These are phyloP conservation scores for Vespertilio murinus DNA, from an alignment of 2,797 vertebrate genomes.

Conservation along the genomic window DNA sequence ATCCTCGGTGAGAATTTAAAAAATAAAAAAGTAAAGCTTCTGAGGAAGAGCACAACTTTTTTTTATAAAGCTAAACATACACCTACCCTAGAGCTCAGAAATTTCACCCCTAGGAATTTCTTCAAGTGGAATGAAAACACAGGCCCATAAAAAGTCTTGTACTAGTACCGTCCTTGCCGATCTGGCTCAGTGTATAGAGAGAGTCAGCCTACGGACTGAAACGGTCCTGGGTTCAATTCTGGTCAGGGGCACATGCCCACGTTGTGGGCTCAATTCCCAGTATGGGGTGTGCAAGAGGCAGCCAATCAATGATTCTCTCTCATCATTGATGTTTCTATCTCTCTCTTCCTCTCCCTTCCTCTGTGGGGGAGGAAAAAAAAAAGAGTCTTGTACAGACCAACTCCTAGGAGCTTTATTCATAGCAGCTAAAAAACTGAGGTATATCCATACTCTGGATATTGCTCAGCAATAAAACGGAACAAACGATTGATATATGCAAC, in stretches of 20 bases:
- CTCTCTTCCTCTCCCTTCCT: too few species aligned
- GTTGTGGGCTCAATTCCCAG: too few species aligned
- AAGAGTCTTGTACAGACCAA: background rate
- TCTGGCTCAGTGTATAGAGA: too few species aligned
- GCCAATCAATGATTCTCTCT: too few species aligned
- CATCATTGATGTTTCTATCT: too few species aligned
- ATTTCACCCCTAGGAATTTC: constrained; percentile 38
- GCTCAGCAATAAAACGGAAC: background rate
- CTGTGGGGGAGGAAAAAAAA: background rate
- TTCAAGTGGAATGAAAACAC: constrained; percentile 26
- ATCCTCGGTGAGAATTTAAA: too few species aligned
- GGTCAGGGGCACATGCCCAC: too few species aligned
- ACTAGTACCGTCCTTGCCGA: too few species aligned
- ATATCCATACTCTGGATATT: background rate
- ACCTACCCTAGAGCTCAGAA: background rate
- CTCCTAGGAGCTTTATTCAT: background rate
- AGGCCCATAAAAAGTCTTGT: constrained; percentile 7
- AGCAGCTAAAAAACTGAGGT: background rate
- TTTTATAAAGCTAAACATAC: constrained; percentile 31
- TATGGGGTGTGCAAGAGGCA: too few species aligned
- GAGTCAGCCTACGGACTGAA: too few species aligned
- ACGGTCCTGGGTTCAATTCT: too few species aligned
- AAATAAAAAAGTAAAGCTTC: background rate
- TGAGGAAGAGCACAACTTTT: constrained; percentile 37
- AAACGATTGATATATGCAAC: background rate